Conservation (phyloP, 92 coral and sea anemone species). For the Epizoanthus fatuus region DNA sequence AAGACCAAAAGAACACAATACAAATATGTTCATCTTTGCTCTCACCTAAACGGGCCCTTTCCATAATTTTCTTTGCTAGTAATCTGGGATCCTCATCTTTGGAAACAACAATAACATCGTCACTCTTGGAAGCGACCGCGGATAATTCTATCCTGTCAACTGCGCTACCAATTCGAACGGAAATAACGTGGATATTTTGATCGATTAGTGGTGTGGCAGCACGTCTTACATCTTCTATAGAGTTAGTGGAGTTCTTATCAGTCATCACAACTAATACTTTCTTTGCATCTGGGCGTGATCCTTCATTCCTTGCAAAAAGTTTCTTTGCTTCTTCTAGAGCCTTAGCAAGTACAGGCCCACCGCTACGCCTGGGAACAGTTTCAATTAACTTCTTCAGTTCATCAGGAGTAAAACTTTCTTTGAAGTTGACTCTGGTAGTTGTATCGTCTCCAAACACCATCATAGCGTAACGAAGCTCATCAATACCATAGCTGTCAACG, state of each 20-base stretch:
- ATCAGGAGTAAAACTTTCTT: conserved; percentile 29
- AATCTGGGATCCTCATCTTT: conserved; percentile 25
- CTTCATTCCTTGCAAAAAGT: conserved; percentile 41
- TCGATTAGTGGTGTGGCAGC: conserved; percentile 72
- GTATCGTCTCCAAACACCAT: conserved; percentile 64
- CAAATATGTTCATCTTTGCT: conserved; percentile 9
- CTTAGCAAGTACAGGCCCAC: conserved; percentile 37
- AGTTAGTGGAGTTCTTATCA: conserved; percentile 46
- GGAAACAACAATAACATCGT: conserved; percentile 58
- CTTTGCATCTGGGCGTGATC: conserved; percentile 56
- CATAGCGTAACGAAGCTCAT: conserved; percentile 53
- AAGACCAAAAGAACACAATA: no score
- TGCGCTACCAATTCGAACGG: conserved; percentile 76
- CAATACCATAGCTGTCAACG: conserved; percentile 50
- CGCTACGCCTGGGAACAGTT: conserved; percentile 38
- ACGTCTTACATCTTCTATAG: conserved; percentile 60
- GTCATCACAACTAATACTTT: conserved; percentile 55
- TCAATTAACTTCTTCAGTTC: conserved; percentile 26
- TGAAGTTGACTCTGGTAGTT: conserved; percentile 18
- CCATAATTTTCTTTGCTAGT: conserved; percentile 31
- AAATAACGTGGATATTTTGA: conserved; percentile 71
- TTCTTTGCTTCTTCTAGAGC: conserved; percentile 52
- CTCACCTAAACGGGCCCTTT: conserved; percentile 38
- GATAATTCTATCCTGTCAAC: conserved; percentile 61
- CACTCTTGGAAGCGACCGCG: conserved; percentile 70